Percentiles rank a stretch among this genome's conserved stretches.
Conservation (phyloP, 1,140 invertebrate species). For the Palaemon carinicauda region DNA sequence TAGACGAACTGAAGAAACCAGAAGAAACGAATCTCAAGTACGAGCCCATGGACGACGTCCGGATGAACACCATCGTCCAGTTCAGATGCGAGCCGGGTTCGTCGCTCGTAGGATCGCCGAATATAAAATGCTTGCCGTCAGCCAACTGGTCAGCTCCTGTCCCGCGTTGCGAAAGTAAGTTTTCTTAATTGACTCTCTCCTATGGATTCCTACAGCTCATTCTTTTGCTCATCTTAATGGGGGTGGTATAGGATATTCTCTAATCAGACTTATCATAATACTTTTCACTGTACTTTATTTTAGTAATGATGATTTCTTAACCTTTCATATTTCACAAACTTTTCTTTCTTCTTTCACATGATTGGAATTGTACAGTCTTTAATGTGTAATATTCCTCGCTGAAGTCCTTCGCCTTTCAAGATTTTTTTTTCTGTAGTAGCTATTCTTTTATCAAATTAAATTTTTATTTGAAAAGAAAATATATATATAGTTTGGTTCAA, state of each 20-base stretch:
- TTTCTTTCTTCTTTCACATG: too few species aligned
- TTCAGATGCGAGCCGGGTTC: slow-evolving; percentile 86
- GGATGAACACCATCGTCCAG: slow-evolving; percentile 76
- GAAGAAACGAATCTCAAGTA: slow-evolving; percentile 65
- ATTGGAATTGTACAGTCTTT: too few species aligned
- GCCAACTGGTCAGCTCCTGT: slow-evolving; percentile 84
- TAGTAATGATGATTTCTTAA: too few species aligned
- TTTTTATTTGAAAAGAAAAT: too few species aligned
- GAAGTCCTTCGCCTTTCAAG: too few species aligned
- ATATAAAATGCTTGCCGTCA: slow-evolving; percentile 78
- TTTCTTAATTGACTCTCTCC: not conserved
- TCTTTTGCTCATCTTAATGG: not conserved
- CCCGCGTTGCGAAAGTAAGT: slow-evolving; percentile 77
- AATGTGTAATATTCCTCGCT: too few species aligned
- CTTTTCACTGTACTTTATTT: too few species aligned
- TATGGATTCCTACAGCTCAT: not conserved
- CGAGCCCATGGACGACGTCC: slow-evolving; percentile 75
- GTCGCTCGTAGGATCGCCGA: slow-evolving; percentile 76
- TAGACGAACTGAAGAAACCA: slow-evolving; percentile 74
- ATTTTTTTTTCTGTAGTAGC: too few species aligned
- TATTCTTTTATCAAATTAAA: too few species aligned
- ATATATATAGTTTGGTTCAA: too few species aligned
- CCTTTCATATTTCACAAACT: too few species aligned
- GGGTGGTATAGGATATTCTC: not conserved
- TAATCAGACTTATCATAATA: not conserved